Evolutionary conservation across 64 coral and sea anemone genomes (phyloP), one percentile per base, ranked within the genome.

Genomic region (Stichodactyla mertensii): DNA sequence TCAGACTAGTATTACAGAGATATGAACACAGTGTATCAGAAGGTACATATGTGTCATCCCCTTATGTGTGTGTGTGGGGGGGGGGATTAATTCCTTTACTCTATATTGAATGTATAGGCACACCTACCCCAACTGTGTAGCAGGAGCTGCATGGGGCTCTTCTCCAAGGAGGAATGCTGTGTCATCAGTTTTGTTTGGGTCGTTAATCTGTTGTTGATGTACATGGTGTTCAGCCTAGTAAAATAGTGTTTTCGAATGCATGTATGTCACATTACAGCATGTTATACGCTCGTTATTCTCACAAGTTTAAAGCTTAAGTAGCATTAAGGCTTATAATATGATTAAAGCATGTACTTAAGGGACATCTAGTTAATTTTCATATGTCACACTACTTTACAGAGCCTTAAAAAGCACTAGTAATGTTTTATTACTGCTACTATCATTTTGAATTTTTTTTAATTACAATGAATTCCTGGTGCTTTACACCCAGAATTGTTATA

Each of bases 171-270:
- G 64, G 2, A 84, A 84, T n/a, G 86, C 87, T 70, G 83, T 88
- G 12, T 99, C 97, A 89, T 99, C 97, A 18, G 55, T 90, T 55
- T 90, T 85, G 59, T 86, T 89, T 36, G 91, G 94, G 80, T 98
- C 96, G 86, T 92, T 81, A 70, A 97, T 97, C 94, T 97, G 94
- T 92, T 99, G 97, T 88, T 99, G 86, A 95, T 95, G 88, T 71
- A 99, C 90, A 95, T 91, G 90, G 51, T 92, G 91, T 99, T 99
- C 93, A 92, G 97, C 93, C 93, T 98, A 80, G 64, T 67, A 89
- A 97, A 89, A 91, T 51, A 89, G 79, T 59, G 77, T 93, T 57
- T 70, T 85, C 88, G 57, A 93, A 92, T 89, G 87, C 71, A 85
- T 84, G 56, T 87, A 74, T 71, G 71, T 83, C 80, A 66, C 18